Evolutionary conservation across 2,888 invertebrate species (phyloP).

Genomic region (Drosophila neoperkinsi): DNA sequence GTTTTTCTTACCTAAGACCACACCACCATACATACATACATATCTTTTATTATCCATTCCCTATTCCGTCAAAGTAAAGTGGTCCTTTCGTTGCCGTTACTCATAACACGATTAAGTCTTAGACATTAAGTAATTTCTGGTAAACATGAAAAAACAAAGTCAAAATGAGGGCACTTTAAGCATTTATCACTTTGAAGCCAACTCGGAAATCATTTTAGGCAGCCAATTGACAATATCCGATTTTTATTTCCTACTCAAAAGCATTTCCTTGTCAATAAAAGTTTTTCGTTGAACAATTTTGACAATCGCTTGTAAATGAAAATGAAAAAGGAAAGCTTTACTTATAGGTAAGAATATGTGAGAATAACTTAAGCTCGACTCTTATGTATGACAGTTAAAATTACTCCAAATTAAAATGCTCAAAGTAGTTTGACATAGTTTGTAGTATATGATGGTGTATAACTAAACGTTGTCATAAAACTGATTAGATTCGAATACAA

Average conservation of each 20-base stretch:
- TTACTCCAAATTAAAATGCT: not conserved
- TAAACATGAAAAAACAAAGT: not conserved
- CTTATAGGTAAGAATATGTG: not conserved
- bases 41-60: slow-evolving; percentile 28
- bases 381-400: not conserved
- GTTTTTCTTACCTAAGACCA: slow-evolving; percentile 31
- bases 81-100: slow-evolving; percentile 1
- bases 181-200: slow-evolving; percentile 18
- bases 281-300: slow-evolving; percentile 8
- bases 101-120: slow-evolving; percentile 28
- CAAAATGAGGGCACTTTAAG: slow-evolving; percentile 10
- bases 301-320: slow-evolving; percentile 8
- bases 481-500: not conserved
- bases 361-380: not conserved
- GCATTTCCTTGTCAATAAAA: slow-evolving; percentile 64
- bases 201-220: slow-evolving; percentile 29
- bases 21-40: not conserved
- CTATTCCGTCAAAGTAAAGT: slow-evolving; percentile 12
- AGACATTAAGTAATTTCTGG: slow-evolving; percentile 23
- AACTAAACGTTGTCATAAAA: not conserved
- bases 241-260: slow-evolving; percentile 45
- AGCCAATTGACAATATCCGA: slow-evolving; percentile 61
- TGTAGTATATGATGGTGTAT: not conserved
- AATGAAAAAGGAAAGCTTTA: slow-evolving; percentile 1
- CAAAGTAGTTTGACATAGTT: not conserved